phyloP scores from a whole-genome alignment of 1,140 invertebrate species.

The Habropoda laboriosa region DNA sequence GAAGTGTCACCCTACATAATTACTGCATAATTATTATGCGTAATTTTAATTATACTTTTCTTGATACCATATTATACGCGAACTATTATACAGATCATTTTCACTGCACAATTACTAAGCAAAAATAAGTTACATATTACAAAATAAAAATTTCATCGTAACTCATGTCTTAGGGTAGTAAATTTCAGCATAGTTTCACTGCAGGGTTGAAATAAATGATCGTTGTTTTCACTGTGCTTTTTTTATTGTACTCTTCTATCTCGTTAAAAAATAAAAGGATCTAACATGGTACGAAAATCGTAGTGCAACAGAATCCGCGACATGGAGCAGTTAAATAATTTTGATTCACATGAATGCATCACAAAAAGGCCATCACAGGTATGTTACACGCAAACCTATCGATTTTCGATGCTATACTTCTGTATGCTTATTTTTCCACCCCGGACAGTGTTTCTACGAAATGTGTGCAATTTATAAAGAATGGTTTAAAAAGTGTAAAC shows the following conservation, averaged over 20 bases:
- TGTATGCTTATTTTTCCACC: not conserved
- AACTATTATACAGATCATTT: not conserved
- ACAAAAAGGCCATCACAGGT: constrained; percentile 18
- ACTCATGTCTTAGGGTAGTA: not conserved
- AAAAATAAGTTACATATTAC: not conserved
- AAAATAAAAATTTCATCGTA: too few species aligned
- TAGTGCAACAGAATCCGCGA: not conserved
- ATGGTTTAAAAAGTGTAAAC: not conserved
- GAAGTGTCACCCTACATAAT: too few species aligned
- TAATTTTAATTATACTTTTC: not conserved
- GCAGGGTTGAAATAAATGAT: not conserved
- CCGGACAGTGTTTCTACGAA: not conserved
- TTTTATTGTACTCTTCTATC: not conserved
- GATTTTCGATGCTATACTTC: constrained; percentile 33
- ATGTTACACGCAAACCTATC: constrained; percentile 9
- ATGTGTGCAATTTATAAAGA: constrained; percentile 1
- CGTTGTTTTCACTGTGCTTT: not conserved
- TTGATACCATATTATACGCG: not conserved
- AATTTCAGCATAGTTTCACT: not conserved
- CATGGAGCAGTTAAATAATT: constrained; percentile 22
- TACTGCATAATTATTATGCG: not conserved
- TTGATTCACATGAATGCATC: constrained; percentile 18
- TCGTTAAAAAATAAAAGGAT: not conserved
- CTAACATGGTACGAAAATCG: not conserved
- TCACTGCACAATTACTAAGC: not conserved